These are phyloP conservation scores for Microtus ochrogaster DNA, from an alignment of 2,113 vertebrate species.

Conservation along the genomic window DNA sequence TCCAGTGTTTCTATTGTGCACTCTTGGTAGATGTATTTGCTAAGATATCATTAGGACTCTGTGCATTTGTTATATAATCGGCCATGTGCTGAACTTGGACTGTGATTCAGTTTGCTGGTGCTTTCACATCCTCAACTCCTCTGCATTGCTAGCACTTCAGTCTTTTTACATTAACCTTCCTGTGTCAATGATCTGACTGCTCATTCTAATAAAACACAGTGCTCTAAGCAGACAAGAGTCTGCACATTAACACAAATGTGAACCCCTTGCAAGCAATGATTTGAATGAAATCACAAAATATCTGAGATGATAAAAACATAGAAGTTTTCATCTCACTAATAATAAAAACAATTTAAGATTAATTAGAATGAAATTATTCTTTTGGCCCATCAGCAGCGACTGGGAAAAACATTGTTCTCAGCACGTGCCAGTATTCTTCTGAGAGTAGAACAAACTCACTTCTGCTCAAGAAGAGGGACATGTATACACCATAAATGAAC, in stretches of 20 bases:
- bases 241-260: neutral
- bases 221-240: neutral
- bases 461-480: neutral
- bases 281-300: neutral
- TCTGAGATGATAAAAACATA: neutral
- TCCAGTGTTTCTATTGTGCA: fast-evolving
- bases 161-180: neutral
- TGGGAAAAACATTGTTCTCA: neutral
- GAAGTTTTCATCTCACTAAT: too few species aligned
- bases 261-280: neutral
- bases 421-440: neutral
- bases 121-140: neutral
- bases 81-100: too few species aligned
- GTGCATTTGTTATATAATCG: fast-evolving
- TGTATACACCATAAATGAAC: too few species aligned
- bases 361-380: neutral
- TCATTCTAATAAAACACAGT: neutral
- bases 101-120: neutral
- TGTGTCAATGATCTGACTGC: neutral
- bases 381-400: neutral
- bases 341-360: neutral
- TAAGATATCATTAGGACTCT: neutral
- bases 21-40: neutral
- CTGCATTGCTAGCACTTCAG: neutral
- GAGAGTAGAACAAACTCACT: neutral